Evolutionary conservation across 2,113 vertebrate species (phyloP), one percentile per base, ranked within the genome.

Genomic region (Pipa parva): DNA sequence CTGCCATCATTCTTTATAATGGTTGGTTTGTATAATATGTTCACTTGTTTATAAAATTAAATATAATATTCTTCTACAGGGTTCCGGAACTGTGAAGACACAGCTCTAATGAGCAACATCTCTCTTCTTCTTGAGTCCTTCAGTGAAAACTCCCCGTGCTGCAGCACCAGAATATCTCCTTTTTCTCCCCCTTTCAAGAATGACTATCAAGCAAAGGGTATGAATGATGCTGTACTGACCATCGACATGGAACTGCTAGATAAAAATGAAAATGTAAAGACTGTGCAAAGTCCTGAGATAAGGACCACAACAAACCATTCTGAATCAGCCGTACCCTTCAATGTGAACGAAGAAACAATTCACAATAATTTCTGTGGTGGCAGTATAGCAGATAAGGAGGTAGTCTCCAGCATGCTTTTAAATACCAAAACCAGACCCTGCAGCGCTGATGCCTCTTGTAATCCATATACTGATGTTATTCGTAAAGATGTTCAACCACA

Each of bases 401-500:
- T 12, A 15, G 22, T 28, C 3, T 28, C 7, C 20, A 18, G 13
- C 12, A 55, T 12, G 21, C 25, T 18, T 3, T 24, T 7, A 24
- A n/a, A 65, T 9, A 29, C 25, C 13, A 12, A 12, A 7, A 29
- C 25, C 13, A 12, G n/a, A 7, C 33, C 27, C 5, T 28, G 50
- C 59, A 17, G 62, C 10, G 54, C 63, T 20, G 36, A 39, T 9
- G 39, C 26, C 26, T 76, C 72, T 72, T 74, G 67, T 63, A 62
- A 73, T 1, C 75, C 72, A 58, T 75, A 82, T 11, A 17, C 65
- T 26, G 54, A 71, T 6, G 59, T 59, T 3, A 61, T 64, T 1
- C 5, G 13, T 37, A 15, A 7, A 29, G 25, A 45, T 10, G 22
- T n/a, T 29, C 20, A 18, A 5, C 15, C 20, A 3, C 26, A 36